Evolutionary conservation across 2,797 vertebrate genomes (phyloP).

Genomic region (Poecilia wingei): DNA sequence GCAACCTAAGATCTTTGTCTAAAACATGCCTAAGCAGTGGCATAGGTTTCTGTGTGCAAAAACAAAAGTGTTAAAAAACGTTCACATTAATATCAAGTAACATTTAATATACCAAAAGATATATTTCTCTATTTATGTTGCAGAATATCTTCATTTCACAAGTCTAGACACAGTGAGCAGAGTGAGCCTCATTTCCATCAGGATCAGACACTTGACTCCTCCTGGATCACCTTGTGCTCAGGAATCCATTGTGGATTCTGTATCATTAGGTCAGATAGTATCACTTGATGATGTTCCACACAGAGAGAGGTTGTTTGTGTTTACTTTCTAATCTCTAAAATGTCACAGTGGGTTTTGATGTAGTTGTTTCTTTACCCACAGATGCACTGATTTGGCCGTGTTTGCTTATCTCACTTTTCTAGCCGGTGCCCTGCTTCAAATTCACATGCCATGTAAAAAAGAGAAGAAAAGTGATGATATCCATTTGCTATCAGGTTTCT

Average conservation of each 20-base stretch:
- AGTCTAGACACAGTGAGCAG: neutral
- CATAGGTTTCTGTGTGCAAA: neutral
- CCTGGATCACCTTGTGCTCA: neutral
- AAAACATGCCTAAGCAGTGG: neutral
- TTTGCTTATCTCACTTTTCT: constrained; percentile 12
- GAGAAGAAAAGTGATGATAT: neutral
- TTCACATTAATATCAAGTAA: neutral
- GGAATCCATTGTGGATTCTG: neutral
- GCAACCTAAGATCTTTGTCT: neutral
- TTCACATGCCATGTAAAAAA: constrained; percentile 35
- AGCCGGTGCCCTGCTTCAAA: constrained; percentile 6
- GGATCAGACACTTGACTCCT: neutral
- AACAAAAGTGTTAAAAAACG: neutral
- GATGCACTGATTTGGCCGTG: neutral
- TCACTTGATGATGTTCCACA: neutral
- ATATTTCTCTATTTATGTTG: neutral
- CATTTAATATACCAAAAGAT: neutral
- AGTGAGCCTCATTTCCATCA: neutral
- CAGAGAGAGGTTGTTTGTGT: neutral
- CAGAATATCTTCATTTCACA: neutral
- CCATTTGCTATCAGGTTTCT: constrained; percentile 12
- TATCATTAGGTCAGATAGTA: neutral
- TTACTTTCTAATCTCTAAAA: constrained; percentile 12
- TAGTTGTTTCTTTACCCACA: constrained; percentile 10
- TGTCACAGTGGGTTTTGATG: neutral